Evolutionary conservation across 2,797 vertebrate species (phyloP), one percentile per base, ranked within the genome.

Genomic region (Helostoma temminkii): DNA sequence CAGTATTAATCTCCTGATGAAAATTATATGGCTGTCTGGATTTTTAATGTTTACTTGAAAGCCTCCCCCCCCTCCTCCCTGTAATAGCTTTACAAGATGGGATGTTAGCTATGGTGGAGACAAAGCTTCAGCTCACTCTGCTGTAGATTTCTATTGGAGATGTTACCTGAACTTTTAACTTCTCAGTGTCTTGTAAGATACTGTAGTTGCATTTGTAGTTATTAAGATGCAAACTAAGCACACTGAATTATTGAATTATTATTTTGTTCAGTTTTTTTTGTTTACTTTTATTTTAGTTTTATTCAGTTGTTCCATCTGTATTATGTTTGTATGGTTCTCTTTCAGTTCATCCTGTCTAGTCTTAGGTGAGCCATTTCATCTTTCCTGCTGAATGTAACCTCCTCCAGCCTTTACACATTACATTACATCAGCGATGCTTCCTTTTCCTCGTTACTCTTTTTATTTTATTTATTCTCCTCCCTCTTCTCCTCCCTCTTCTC

Each of bases 371-470:
- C 86, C 89, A 81, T 92, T 94, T 93, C 90, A 92, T 88, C 87
- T 93, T 92, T 94, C 93, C 94, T 89, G 92, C 90, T 93, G 92
- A 92, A 91, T 80, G 85, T 93, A 94, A 95, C 93, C 93, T 92
- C 91, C 91, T 92, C n/a, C 4, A 43, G 84, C 25, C 43, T 48
- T 93, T 93, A 92, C 92, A 88, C 87, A 83, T 92, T n/a, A n/a
- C n/a, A n/a, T n/a, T n/a, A n/a, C n/a, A n/a, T 90, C 89, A 84
- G 92, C 91, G 88, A 93, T 81, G 74, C 87, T 71, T 46, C 32
- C 39, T 25, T 36, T 19, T 37, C 52, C 36, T 28, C 19, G 24
- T 46, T 14, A 19, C 36, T 15, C n/a, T n/a, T n/a, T n/a, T n/a
- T n/a, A n/a, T n/a, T n/a, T n/a, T n/a, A n/a, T n/a, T n/a, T n/a